Conservation (phyloP, 2,113 vertebrate genomes). For the Rhinopithecus roxellana region DNA sequence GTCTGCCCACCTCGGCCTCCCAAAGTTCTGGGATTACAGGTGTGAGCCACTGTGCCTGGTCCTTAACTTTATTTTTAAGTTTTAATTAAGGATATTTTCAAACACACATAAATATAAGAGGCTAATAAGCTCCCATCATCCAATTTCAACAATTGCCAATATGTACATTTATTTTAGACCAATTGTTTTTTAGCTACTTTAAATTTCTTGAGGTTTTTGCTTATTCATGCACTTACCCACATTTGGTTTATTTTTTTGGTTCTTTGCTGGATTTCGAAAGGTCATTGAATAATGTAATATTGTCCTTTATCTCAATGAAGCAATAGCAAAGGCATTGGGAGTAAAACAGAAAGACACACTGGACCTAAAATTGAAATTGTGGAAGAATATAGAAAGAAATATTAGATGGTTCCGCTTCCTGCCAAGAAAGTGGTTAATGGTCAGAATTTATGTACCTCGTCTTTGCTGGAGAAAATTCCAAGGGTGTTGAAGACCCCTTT, state of each 20-base stretch:
- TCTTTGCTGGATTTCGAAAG: not conserved
- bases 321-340: not conserved
- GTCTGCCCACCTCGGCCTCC: too few relatives aligned
- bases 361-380: constrained; percentile 24
- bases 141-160: constrained; percentile 3
- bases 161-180: not conserved
- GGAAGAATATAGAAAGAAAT: not conserved
- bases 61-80: constrained; percentile 15
- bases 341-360: not conserved
- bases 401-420: not conserved
- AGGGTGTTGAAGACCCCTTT: not conserved
- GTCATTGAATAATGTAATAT: not conserved
- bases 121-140: not conserved
- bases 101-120: not conserved
- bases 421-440: not conserved
- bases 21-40: too few relatives aligned
- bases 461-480: not conserved
- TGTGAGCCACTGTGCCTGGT: too few relatives aligned
- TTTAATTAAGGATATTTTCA: constrained; percentile 14
- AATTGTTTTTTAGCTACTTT: constrained; percentile 13
- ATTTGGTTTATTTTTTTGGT: not conserved
- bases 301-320: not conserved
- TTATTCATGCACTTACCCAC: not conserved
- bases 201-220: not conserved
- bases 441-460: not conserved